A percentile compares a stretch with the other conserved stretches of the same genome.
phyloP scores from a whole-genome alignment of 1,140 invertebrate genomes.

The Musca vetustissima region DNA sequence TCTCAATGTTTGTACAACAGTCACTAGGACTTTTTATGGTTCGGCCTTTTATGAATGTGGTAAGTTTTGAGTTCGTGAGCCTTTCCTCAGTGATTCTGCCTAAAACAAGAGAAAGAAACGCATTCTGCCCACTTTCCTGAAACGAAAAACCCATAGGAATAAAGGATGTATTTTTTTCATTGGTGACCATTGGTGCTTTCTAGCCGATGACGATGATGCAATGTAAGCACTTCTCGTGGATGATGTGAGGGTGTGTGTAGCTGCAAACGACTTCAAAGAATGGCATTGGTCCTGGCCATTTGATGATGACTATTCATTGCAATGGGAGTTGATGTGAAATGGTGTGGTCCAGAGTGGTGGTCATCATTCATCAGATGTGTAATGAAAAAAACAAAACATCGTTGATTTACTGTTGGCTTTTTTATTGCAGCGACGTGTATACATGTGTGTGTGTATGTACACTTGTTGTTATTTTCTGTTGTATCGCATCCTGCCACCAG shows the following conservation, averaged over 20 bases:
- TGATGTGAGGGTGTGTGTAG: background rate
- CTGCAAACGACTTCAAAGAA: background rate
- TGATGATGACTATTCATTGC: background rate
- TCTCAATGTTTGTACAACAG: too few species aligned
- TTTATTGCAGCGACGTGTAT: background rate
- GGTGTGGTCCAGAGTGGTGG: slow-evolving; percentile 18
- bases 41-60: slow-evolving; percentile 10
- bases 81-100: background rate
- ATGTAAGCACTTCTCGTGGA: background rate
- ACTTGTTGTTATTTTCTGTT: slow-evolving; percentile 4
- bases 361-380: slow-evolving; percentile 30
- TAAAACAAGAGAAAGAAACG: background rate
- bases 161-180: too few species aligned
- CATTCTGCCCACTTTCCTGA: background rate
- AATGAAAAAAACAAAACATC: background rate
- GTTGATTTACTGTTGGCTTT: slow-evolving; percentile 16
- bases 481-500: too few species aligned
- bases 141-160: background rate
- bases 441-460: background rate
- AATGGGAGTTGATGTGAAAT: background rate
- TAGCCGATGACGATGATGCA: too few species aligned
- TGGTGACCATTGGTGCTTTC: slow-evolving; percentile 13
- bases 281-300: background rate
- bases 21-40: background rate
- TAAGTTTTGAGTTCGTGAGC: background rate